Evolutionary conservation across 64 coral and sea anemone species (phyloP), one percentile per base, ranked within the genome.

Genomic region (Stichodactyla mertensii): DNA sequence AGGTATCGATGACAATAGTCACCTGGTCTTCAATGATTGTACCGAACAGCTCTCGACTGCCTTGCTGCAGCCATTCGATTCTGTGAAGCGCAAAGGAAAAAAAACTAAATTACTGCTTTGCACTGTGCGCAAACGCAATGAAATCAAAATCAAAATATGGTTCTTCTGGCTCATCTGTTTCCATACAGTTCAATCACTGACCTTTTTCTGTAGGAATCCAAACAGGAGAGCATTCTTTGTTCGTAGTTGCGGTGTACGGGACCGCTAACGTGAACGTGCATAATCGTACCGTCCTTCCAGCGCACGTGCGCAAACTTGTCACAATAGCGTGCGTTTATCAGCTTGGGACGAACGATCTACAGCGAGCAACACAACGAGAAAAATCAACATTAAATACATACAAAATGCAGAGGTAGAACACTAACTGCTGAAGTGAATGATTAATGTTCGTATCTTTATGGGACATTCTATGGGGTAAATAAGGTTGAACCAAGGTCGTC

Each of bases 281-380:
- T 92, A 22, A 99, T 91, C 13, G 93, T 89, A 7, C 97, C 97
- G 67, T 99, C 97, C 56, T 99, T 99, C 97, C 97, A 99, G 80
- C 96, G 90, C 52, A 99, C 97, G 86, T 99, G 97, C 6, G 97
- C 97, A 92, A 99, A 99, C 83, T 95, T 95, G 23, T 99, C 97
- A 92, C 97, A 99, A 77, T 99, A 99, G 14, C 91, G 93, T 16
- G 97, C 97, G 86, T 99, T 94, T 6, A 99, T 91, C 51, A 99
- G 78, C 87, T 99, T 99, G 15, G 97, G 93, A 16, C 90, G 93
- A 22, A 95, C 88, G 82, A 97, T 88, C 94, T 97, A 82, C 13
- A 90, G 80, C 22, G 20, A 23, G 16, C 14, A 66, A 70, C 8
- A 11, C 16, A 24, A 70, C 19, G 11, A 0, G 22, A 31, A 74